Evolutionary conservation across 1,140 invertebrate genomes (phyloP), one percentile per base, ranked within the genome.

Genomic region (Hesperophylax magnus): DNA sequence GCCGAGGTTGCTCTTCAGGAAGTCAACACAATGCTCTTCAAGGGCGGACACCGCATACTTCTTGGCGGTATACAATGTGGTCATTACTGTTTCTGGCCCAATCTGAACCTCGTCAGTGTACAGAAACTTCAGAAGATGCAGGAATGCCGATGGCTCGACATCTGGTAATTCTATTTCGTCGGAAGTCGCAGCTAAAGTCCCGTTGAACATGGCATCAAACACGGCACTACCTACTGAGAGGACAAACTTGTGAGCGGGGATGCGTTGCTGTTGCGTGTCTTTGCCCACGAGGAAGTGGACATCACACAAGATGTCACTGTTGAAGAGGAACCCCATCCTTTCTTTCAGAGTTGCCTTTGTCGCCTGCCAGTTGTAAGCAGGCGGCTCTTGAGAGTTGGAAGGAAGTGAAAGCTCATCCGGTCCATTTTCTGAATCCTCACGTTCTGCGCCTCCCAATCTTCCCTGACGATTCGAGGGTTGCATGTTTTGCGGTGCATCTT

Each of bases 181-280:
- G 27, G 94, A 93, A 72, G 91, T 90, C 15, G 93, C 93, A 0
- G 94, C 92, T 80, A 93, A 84, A 8, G 92, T 93, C 54, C 95
- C 94, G 87, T 97, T 96, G 86, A 97, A 97, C 94, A 97, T 96
- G 8, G 95, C 95, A 89, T 97, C 95, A 88, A 97, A 97, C 2
- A 97, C 95, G 4, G 94, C 94, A 87, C 94, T 96, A 9, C 95
- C 95, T 58, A 95, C 94, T 7, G 95, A 95, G 8, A 97, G 86
- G 3, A 97, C 93, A 87, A 97, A 95, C 86, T 96, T 96, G 85
- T 97, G 96, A 3, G 95, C 96, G 3, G 96, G 95, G 82, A 97
- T 95, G 56, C 93, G 89, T 85, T 93, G 92, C 75, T 94, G 92
- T 71, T 93, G 91, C n/a, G 91, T 90, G 17, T 93, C 93, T 83